phyloP scores from a whole-genome alignment of 2,113 vertebrate genomes.

The Rhodinocichla rosea region DNA sequence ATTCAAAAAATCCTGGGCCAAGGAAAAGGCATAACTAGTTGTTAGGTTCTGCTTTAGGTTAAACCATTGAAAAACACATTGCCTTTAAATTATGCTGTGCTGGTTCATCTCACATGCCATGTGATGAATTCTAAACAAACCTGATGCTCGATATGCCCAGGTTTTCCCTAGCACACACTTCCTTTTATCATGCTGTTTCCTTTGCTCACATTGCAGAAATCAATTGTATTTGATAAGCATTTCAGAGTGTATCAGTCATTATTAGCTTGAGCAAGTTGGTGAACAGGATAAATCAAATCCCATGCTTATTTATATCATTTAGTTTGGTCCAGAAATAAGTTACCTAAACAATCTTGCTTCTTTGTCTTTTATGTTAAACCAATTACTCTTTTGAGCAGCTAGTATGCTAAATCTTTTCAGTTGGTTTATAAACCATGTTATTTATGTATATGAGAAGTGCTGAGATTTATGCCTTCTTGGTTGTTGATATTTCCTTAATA shows the following conservation, averaged over 20 bases:
- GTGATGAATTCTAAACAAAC: not conserved
- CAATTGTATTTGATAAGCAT: not conserved
- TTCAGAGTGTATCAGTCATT: not conserved
- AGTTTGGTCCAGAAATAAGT: not conserved
- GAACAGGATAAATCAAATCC: not conserved
- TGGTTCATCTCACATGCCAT: not conserved
- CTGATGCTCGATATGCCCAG: fast-evolving
- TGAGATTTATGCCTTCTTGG: not conserved
- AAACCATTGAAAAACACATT: not conserved
- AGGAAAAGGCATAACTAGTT: not conserved
- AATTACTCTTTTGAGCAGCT: not conserved
- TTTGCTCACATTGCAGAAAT: not conserved
- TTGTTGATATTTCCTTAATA: not conserved
- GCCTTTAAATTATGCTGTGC: not conserved
- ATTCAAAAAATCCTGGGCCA: not conserved
- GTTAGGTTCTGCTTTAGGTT: not conserved
- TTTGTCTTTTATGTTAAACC: not conserved
- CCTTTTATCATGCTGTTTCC: not conserved
- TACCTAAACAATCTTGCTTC: not conserved
- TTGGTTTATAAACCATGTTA: not conserved
- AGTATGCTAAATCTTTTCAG: not conserved
- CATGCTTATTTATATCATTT: not conserved
- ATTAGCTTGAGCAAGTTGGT: not conserved
- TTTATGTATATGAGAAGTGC: not conserved
- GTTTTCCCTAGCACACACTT: not conserved